phyloP scores from a whole-genome alignment of 2,888 invertebrate species.

The Eupithecia pulchellata region DNA sequence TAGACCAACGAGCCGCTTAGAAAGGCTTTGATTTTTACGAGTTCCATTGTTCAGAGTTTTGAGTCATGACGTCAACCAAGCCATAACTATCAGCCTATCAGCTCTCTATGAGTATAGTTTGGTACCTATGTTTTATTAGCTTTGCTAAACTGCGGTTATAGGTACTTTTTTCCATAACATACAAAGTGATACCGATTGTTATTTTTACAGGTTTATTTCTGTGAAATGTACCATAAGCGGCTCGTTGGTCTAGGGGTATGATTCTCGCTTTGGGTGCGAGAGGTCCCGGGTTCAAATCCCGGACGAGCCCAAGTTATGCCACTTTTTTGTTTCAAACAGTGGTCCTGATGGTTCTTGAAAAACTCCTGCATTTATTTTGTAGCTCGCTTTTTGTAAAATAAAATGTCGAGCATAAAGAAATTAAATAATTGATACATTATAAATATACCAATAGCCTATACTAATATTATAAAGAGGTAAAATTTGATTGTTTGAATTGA shows the following conservation, averaged over 20 bases:
- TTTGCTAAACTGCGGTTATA: neutral
- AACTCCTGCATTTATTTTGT: no score
- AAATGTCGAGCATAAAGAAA: no score
- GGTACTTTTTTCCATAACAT: neutral
- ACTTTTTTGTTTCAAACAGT: constrained; percentile 56
- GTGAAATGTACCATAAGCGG: constrained; percentile 45
- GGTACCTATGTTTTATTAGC: neutral
- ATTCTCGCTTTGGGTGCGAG: constrained; percentile 86
- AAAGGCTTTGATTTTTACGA: constrained; percentile 21
- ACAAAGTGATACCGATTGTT: neutral
- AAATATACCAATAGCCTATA: no score
- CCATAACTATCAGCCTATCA: neutral
- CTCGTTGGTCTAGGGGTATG: constrained; percentile 86
- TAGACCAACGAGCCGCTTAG: constrained; percentile 78
- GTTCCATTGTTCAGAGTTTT: constrained; percentile 14
- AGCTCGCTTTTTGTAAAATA: no score
- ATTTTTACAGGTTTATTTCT: neutral
- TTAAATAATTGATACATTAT: no score
- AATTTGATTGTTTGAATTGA: no score
- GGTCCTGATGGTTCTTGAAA: neutral
- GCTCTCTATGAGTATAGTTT: neutral
- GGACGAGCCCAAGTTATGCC: constrained; percentile 72
- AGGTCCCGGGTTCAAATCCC: constrained; percentile 85
- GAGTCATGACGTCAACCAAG: constrained; percentile 20
- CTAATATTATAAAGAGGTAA: no score